A percentile compares a stretch with the other conserved stretches of the same genome.
phyloP scores from a whole-genome alignment of 2,888 invertebrate species.

The Timema cristinae region DNA sequence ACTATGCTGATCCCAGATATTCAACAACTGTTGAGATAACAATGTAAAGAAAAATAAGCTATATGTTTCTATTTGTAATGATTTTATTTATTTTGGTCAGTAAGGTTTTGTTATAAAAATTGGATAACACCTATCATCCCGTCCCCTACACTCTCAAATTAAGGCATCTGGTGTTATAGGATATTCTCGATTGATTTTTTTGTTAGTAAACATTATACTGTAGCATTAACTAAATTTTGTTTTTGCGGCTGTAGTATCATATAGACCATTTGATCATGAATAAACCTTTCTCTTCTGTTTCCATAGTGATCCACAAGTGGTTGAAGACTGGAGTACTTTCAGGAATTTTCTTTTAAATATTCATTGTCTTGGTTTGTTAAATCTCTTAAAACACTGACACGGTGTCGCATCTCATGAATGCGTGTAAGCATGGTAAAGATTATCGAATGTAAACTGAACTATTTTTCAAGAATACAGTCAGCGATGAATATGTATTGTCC shows the following conservation, averaged over 20 bases:
- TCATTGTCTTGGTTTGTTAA: background rate
- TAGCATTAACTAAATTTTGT: background rate
- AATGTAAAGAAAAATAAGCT: too few relatives aligned
- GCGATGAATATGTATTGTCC: background rate
- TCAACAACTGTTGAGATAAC: too few relatives aligned
- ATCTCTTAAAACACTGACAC: background rate
- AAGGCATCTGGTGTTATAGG: too few relatives aligned
- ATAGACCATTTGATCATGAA: background rate
- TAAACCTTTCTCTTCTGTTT: background rate
- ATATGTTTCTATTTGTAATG: too few relatives aligned
- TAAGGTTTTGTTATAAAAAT: too few relatives aligned
- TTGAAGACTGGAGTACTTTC: constrained; percentile 4
- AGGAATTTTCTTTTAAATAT: background rate
- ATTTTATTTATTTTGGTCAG: too few relatives aligned
- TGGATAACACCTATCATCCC: too few relatives aligned
- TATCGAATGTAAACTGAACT: background rate
- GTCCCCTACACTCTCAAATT: too few relatives aligned
- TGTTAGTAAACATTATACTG: too few relatives aligned
- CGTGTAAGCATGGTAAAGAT: background rate
- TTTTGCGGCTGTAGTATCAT: background rate
- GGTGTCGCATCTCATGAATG: background rate
- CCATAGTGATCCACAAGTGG: background rate
- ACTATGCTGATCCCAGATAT: too few relatives aligned
- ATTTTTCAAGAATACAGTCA: background rate
- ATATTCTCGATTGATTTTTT: too few relatives aligned